Evolutionary conservation across 2,888 invertebrate species (phyloP), one percentile per base, ranked within the genome.

Genomic region (Opisthograptis luteolata): DNA sequence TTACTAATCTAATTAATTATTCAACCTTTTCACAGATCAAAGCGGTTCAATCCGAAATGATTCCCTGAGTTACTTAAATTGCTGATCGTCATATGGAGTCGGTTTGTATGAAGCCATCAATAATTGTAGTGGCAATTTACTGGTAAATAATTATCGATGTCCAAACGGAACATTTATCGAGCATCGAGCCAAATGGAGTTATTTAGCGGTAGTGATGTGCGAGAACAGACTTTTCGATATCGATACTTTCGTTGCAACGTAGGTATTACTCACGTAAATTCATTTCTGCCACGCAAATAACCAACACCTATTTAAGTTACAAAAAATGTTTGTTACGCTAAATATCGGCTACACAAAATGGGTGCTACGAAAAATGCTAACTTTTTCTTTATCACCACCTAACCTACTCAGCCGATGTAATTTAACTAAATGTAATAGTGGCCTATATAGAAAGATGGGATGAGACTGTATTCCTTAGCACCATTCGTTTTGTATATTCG

Each of bases 61-160:
- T 10, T 19, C 30, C n/a, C 27, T 15, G 8, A 35, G 34, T 35
- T 35, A 32, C 25, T 24, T 24, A n/a, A n/a, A n/a, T n/a, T n/a
- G n/a, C 20, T 3, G 20, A 44, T 28, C 25, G 44, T 36, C 30
- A 47, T 44, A 51, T 12, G 27, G 32, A 30, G 40, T 35, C 54
- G 28, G 22, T 17, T 31, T 53, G 55, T 59, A 66, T 64, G 58
- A 61, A 60, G 59, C 45, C 61, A 58, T 68, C 70, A 71, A 73
- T 75, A 74, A 78, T 76, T 72, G 76, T 72, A 68, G 69, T 70
- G 64, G 73, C 80, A 79, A 81, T 80, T 81, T 76, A 76, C 73
- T 64, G 59, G 71, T 76, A 80, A 81, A 82, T 83, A 81, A 82
- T 81, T 79, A 82, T 73, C 73, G 68, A 71, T 57, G 57, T 68